These are phyloP conservation scores for Euzophera pinguis DNA, from an alignment of 2,888 invertebrate genomes.

Conservation along the genomic window DNA sequence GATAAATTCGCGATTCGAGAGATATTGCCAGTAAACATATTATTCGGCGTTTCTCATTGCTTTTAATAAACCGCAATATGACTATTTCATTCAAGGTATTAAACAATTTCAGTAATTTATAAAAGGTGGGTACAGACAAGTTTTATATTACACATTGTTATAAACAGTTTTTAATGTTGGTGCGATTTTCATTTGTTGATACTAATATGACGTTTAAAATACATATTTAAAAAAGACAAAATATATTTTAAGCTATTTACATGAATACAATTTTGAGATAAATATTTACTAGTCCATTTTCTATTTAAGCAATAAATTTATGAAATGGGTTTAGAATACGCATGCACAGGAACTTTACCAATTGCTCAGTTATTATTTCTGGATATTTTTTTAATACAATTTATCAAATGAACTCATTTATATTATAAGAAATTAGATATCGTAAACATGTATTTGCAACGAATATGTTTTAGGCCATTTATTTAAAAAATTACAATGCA, in stretches of 20 bases:
- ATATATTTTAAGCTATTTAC: slow-evolving; percentile 34
- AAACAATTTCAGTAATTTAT: slow-evolving; percentile 17
- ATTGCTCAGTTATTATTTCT: neutral
- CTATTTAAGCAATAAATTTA: neutral
- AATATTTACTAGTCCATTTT: neutral
- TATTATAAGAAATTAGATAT: neutral
- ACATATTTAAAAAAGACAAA: slow-evolving; percentile 11
- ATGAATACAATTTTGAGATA: slow-evolving; percentile 17
- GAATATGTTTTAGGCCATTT: slow-evolving; percentile 12
- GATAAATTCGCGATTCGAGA: slow-evolving; percentile 72
- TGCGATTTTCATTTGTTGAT: slow-evolving; percentile 1
- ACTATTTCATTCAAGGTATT: slow-evolving; percentile 25
- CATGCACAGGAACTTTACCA: slow-evolving; percentile 6
- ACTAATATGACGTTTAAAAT: slow-evolving; percentile 6
- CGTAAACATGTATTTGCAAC: neutral
- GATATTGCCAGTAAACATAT: slow-evolving; percentile 78
- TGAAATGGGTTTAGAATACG: neutral
- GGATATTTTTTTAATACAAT: too few species aligned
- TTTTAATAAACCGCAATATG: slow-evolving; percentile 36
- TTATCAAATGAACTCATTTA: too few species aligned
- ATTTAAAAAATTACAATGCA: neutral
- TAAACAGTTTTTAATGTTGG: neutral
- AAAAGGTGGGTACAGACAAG: slow-evolving; percentile 30
- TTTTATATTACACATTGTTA: slow-evolving; percentile 6
- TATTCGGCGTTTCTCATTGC: slow-evolving; percentile 72